Conservation (phyloP, 2,888 invertebrate genomes). For the Rhingia campestris region DNA sequence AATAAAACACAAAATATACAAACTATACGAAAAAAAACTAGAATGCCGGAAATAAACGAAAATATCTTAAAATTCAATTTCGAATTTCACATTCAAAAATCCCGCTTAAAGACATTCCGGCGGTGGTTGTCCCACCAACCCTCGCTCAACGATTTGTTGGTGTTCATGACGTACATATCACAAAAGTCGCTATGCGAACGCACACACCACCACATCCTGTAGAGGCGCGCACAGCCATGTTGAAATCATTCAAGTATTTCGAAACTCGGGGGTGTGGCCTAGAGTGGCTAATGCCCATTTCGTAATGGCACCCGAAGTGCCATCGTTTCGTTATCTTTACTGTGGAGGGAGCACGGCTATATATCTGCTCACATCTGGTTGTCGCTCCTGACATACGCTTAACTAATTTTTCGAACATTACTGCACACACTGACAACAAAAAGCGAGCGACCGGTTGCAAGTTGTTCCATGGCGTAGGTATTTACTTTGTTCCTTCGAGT, state of each 20-base stretch:
- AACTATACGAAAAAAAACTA: conserved; percentile 35
- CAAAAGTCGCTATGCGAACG: conserved; percentile 47
- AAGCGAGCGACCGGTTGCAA: conserved; percentile 7
- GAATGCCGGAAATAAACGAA: conserved; percentile 59
- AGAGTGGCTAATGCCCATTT: conserved; percentile 76
- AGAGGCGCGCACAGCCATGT: conserved; percentile 79
- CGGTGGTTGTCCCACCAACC: conserved; percentile 46
- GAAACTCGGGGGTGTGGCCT: conserved; percentile 81
- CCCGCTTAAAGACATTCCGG: conserved; percentile 56
- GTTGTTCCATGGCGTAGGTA: conserved; percentile 31
- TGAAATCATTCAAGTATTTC: conserved; percentile 82
- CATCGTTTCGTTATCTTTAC: conserved; percentile 35
- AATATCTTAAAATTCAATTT: conserved; percentile 64
- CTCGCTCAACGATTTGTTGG: conserved; percentile 7
- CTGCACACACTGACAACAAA: conserved; percentile 14
- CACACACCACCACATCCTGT: conserved; percentile 65
- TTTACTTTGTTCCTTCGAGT: conserved; percentile 60
- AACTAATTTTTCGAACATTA: conserved; percentile 61
- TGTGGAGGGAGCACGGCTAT: conserved; percentile 74
- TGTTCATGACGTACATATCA: conserved; percentile 15
- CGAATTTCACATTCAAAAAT: conserved; percentile 58
- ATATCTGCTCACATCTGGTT: conserved; percentile 63
- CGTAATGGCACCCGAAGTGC: conserved; percentile 77
- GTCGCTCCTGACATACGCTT: conserved; percentile 51
- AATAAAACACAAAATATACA: conserved; percentile 32